Conservation (phyloP, 2,797 vertebrate genomes). For the Pelobates cultripes region DNA sequence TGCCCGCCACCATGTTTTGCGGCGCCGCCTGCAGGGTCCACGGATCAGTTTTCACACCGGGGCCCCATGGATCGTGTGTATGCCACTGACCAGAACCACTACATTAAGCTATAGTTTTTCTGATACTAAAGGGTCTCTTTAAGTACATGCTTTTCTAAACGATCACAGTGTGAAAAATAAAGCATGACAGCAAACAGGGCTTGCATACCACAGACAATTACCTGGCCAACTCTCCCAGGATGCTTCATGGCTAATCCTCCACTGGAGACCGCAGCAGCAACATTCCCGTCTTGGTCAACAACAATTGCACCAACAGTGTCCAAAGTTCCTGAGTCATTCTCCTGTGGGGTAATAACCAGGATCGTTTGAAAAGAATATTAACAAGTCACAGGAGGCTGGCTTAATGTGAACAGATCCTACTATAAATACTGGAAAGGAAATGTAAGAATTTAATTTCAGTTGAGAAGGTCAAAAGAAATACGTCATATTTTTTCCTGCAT, state of each 20-base stretch:
- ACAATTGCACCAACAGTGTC: conserved; percentile 97
- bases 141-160: no score
- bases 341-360: conserved; percentile 65
- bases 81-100: no score
- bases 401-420: conserved; percentile 41
- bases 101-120: no score
- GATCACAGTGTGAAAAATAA: no score
- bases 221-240: conserved; percentile 96
- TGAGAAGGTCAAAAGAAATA: conserved; percentile 33
- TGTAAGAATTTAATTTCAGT: conserved; percentile 34
- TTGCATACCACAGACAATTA: conserved; percentile 59
- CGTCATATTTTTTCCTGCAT: conserved; percentile 15
- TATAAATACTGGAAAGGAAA: conserved; percentile 44
- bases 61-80: no score
- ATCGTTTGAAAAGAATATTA: conserved; percentile 17
- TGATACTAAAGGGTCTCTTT: no score
- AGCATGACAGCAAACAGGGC: not conserved
- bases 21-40: no score
- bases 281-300: conserved; percentile 95
- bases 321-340: conserved; percentile 85
- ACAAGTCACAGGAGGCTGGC: conserved; percentile 20
- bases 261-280: conserved; percentile 96
- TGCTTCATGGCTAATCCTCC: conserved; percentile 98
- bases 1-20: no score
- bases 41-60: no score